Evolutionary conservation across 2,797 vertebrate species (phyloP).

Genomic region (Perodicticus potto): DNA sequence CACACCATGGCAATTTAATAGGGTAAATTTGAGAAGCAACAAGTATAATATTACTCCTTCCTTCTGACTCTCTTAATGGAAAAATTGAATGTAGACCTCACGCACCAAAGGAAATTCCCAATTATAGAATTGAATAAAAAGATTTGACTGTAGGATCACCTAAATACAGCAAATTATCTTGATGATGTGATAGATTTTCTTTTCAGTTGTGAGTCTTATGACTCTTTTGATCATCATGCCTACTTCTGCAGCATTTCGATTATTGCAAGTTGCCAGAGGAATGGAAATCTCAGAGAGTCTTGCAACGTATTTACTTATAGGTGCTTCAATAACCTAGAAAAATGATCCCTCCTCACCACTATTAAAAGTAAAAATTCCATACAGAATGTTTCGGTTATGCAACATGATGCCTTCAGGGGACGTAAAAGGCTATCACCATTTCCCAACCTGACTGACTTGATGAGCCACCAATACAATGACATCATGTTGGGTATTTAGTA

Average conservation of each 20-base stretch:
- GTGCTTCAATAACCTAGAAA: constrained; percentile 47
- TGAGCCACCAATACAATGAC: neutral
- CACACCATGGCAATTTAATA: neutral
- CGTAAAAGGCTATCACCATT: constrained; percentile 23
- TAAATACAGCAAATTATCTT: constrained; percentile 52
- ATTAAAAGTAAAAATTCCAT: neutral
- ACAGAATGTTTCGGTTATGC: neutral
- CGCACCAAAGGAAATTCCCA: neutral
- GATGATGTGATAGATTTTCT: constrained; percentile 45
- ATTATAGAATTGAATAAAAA: constrained; percentile 33
- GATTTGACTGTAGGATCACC: neutral
- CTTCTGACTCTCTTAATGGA: neutral
- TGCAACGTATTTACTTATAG: neutral
- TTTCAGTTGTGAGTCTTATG: constrained; percentile 42
- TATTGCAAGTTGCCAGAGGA: constrained; percentile 47
- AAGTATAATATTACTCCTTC: neutral
- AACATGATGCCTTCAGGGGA: constrained; percentile 27
- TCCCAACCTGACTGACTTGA: neutral
- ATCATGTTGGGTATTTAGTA: neutral
- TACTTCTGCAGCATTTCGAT: constrained; percentile 17
- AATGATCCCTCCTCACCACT: neutral
- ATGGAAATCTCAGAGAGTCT: constrained; percentile 42
- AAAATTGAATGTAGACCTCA: neutral
- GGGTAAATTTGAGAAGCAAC: constrained; percentile 30
- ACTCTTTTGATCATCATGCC: constrained; percentile 46